Percentiles rank a stretch among this genome's conserved stretches.
Evolutionary conservation across 1,140 invertebrate genomes (phyloP).

Genomic region (Gyrodactylus bullatarudis): DNA sequence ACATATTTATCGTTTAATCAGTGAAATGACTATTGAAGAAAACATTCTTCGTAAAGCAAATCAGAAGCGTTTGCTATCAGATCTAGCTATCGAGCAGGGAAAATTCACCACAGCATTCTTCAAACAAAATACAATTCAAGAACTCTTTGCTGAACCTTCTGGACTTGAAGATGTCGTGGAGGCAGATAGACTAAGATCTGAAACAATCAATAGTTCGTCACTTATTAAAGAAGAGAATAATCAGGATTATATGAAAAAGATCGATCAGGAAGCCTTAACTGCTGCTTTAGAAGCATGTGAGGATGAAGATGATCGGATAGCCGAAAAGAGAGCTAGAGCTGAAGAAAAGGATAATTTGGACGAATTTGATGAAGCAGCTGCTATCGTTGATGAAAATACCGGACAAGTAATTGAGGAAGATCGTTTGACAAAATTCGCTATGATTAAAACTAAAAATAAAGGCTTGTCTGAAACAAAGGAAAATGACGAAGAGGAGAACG

Average conservation of each 20-base stretch:
- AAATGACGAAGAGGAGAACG: neutral
- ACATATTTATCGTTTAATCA: constrained; percentile 68
- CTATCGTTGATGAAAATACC: neutral
- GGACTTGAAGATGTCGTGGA: constrained; percentile 24
- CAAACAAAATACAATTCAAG: constrained; percentile 64
- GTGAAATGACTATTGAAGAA: constrained; percentile 84
- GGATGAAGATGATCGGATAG: constrained; percentile 1
- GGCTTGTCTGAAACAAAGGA: neutral
- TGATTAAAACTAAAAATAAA: neutral
- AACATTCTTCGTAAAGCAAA: constrained; percentile 96
- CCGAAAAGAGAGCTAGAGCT: neutral
- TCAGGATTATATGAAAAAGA: neutral
- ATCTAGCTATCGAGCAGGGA: constrained; percentile 86
- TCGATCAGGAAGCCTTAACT: neutral
- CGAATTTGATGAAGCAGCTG: constrained; percentile 3
- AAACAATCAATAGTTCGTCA: neutral
- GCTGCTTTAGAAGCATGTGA: constrained; percentile 1
- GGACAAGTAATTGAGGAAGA: neutral
- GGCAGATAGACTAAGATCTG: neutral
- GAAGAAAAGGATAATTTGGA: neutral
- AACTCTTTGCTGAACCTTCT: constrained; percentile 37
- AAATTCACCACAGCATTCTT: constrained; percentile 94
- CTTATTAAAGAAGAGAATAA: neutral
- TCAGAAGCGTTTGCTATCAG: constrained; percentile 70
- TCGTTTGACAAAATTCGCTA: neutral